Conservation (phyloP, 2,797 vertebrate species). For the Hydrophis major region DNA sequence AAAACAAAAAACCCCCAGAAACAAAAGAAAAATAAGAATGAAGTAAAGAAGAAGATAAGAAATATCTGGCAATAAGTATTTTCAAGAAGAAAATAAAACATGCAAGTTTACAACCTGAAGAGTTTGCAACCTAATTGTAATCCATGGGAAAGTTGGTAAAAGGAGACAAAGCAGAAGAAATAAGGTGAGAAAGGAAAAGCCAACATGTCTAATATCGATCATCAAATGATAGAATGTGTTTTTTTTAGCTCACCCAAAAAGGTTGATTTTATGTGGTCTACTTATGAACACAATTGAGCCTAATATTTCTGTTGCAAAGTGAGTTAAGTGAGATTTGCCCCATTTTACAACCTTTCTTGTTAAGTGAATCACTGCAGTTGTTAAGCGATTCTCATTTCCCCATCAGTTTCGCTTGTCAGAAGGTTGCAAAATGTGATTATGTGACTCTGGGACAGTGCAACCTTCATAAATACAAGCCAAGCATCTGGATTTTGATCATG, state of each 20-base stretch:
- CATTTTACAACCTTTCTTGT: too few species aligned
- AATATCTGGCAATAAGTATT: not conserved
- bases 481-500: too few species aligned
- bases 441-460: too few species aligned
- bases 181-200: not conserved
- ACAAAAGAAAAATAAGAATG: not conserved
- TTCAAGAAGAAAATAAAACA: not conserved
- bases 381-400: too few species aligned
- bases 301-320: too few species aligned
- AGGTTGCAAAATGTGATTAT: too few species aligned
- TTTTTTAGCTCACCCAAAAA: not conserved
- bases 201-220: not conserved
- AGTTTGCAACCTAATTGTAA: not conserved
- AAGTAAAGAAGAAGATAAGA: not conserved
- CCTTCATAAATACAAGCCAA: too few species aligned
- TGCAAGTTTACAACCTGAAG: not conserved
- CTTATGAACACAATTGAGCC: too few species aligned
- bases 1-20: not conserved
- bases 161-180: not conserved
- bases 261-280: not conserved
- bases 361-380: too few species aligned
- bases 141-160: not conserved
- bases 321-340: too few species aligned
- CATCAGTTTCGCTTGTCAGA: too few species aligned
- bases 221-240: not conserved